A percentile compares a stretch with the other conserved stretches of the same genome.
Conservation (phyloP, 2,797 vertebrate genomes). For the Brotula barbata region DNA sequence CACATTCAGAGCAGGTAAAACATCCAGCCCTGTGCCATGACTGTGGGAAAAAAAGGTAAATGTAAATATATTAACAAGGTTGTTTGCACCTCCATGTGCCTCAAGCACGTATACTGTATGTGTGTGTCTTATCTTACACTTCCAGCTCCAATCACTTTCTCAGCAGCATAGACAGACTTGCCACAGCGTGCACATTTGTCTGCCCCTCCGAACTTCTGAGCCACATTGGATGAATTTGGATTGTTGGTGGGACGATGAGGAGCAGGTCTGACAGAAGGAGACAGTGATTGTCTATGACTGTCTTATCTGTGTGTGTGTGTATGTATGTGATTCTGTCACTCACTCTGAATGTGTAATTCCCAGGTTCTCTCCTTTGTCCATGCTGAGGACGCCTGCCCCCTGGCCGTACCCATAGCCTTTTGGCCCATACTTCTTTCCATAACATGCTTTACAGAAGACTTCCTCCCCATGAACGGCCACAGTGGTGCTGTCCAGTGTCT, state of each 20-base stretch:
- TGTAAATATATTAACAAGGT: not conserved
- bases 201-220: conserved; percentile 86
- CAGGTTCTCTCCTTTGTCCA: conserved; percentile 87
- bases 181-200: conserved; percentile 90
- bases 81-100: accelerated
- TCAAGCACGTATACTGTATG: too few species aligned
- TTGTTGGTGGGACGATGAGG: conserved; percentile 85
- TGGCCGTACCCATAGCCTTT: conserved; percentile 94
- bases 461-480: conserved; percentile 90
- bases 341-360: conserved; percentile 88
- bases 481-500: conserved; percentile 96
- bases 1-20: conserved; percentile 91
- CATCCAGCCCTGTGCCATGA: conserved; percentile 91
- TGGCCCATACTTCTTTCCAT: conserved; percentile 93
- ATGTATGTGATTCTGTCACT: conserved; percentile 57
- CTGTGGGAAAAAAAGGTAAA: conserved; percentile 72
- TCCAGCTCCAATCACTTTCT: conserved; percentile 93
- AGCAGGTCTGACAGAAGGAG: conserved; percentile 64
- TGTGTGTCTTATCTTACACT: conserved; percentile 79
- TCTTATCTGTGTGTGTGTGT: not conserved
- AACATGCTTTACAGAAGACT: conserved; percentile 96
- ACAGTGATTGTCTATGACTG: not conserved
- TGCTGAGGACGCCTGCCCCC: conserved; percentile 92
- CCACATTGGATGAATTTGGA: conserved; percentile 84
- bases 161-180: conserved; percentile 89